These are phyloP conservation scores for Eulemur coronatus DNA, from an alignment of 2,797 vertebrate genomes.

Conservation along the genomic window DNA sequence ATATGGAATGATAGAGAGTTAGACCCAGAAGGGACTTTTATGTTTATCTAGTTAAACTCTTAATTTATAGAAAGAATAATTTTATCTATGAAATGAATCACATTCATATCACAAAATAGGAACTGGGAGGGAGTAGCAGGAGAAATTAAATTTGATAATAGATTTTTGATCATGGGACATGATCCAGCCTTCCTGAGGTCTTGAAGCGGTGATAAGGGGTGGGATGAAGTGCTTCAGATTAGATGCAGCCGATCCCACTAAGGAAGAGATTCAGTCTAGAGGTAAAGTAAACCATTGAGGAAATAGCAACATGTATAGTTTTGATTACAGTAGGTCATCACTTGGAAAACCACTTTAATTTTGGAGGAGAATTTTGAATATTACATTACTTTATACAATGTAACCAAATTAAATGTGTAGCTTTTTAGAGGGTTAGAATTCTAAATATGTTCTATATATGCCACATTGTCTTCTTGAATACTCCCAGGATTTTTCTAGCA, in stretches of 20 bases:
- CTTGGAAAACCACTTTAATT: background rate
- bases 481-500: background rate
- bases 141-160: background rate
- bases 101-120: background rate
- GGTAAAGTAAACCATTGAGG: background rate
- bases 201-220: background rate
- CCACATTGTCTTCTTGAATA: background rate
- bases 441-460: background rate
- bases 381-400: background rate
- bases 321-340: background rate
- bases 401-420: background rate
- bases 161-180: background rate
- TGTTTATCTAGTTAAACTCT: background rate
- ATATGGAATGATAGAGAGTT: background rate
- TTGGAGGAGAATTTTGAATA: background rate
- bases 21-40: background rate
- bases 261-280: background rate
- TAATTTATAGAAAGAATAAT: background rate
- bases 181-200: background rate
- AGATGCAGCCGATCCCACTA: background rate
- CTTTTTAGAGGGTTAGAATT: background rate
- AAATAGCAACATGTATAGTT: background rate
- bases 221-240: background rate
- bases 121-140: background rate
- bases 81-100: background rate